Conservation (phyloP, 2,113 vertebrate genomes). For the Sitta europaea region DNA sequence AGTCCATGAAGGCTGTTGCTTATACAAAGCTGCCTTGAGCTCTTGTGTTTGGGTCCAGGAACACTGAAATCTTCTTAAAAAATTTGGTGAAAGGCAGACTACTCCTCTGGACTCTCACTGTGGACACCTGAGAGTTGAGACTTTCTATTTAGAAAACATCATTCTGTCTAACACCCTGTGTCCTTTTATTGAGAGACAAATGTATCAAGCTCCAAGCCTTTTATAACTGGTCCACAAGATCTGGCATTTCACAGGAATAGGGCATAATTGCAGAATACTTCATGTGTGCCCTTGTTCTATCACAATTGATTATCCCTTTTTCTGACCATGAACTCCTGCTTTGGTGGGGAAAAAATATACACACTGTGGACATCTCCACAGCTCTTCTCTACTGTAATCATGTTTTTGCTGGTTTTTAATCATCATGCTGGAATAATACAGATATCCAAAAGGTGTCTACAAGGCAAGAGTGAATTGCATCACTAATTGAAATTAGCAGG, state of each 20-base stretch:
- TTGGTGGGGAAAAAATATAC: neutral
- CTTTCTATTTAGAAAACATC: neutral
- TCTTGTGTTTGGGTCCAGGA: neutral
- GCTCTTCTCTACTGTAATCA: neutral
- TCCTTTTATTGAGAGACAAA: neutral
- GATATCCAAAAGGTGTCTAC: neutral
- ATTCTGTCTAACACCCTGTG: neutral
- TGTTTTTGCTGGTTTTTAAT: neutral
- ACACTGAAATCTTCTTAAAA: neutral
- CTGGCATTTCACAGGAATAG: neutral
- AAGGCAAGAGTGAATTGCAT: neutral
- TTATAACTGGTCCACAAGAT: neutral
- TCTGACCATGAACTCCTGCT: neutral
- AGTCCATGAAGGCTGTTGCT: neutral
- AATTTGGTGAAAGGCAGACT: neutral
- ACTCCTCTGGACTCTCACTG: neutral
- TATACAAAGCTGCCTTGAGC: neutral
- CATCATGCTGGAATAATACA: neutral
- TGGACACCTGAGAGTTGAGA: neutral
- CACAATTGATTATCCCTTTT: neutral
- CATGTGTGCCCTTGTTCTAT: neutral
- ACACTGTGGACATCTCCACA: neutral
- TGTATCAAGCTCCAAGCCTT: neutral
- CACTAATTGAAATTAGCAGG: slow-evolving; percentile 15
- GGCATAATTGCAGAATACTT: neutral